phyloP scores from a whole-genome alignment of 1,140 invertebrate genomes.

The Coptotermes formosanus region DNA sequence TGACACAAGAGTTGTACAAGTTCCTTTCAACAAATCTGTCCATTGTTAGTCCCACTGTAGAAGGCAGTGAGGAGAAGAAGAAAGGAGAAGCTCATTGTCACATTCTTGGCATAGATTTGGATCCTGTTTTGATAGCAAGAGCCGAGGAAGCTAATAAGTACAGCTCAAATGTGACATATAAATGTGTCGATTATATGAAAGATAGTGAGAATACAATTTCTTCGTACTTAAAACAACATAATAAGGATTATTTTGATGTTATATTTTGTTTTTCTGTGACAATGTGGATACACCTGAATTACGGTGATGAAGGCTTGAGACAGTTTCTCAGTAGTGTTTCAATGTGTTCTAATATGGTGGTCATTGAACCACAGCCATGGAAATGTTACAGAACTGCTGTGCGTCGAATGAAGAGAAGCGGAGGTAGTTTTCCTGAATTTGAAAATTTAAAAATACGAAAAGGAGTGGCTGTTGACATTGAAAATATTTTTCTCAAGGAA shows the following conservation, averaged over 20 bases:
- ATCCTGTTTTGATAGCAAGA: constrained; percentile 65
- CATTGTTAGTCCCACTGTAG: constrained; percentile 38
- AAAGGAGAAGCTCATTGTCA: constrained; percentile 43
- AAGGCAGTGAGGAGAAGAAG: neutral
- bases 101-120: constrained; percentile 73
- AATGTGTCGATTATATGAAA: constrained; percentile 62
- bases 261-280: constrained; percentile 78
- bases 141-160: constrained; percentile 55
- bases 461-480: constrained; percentile 61
- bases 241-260: constrained; percentile 61
- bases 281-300: constrained; percentile 85
- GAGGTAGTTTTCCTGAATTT: constrained; percentile 60
- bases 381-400: constrained; percentile 74
- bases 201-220: constrained; percentile 45
- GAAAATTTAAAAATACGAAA: constrained; percentile 56
- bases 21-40: constrained; percentile 52
- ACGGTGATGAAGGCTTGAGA: constrained; percentile 68
- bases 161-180: constrained; percentile 53
- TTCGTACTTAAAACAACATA: constrained; percentile 48
- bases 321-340: constrained; percentile 57
- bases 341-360: constrained; percentile 53
- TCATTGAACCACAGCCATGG: constrained; percentile 81
- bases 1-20: constrained; percentile 59
- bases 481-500: constrained; percentile 53
- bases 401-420: constrained; percentile 62